phyloP scores from a whole-genome alignment of 2,113 vertebrate species.

The Cynopterus brachyotis region DNA sequence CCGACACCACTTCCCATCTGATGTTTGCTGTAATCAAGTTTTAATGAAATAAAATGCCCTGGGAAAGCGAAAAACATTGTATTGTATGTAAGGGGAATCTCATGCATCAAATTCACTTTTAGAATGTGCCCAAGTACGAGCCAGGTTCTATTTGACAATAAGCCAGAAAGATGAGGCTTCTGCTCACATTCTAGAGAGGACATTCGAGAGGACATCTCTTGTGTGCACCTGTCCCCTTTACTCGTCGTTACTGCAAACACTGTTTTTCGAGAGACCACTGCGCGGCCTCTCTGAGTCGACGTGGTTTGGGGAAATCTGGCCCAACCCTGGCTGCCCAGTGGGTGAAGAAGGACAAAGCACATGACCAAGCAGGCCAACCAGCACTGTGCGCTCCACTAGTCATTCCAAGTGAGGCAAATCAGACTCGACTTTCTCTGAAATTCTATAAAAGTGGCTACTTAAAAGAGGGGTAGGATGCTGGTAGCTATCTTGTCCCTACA shows the following conservation, averaged over 20 bases:
- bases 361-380: neutral
- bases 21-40: neutral
- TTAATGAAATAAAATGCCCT: neutral
- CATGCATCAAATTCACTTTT: neutral
- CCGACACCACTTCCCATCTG: neutral
- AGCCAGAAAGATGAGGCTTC: neutral
- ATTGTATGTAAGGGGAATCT: neutral
- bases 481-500: neutral
- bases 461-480: neutral
- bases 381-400: neutral
- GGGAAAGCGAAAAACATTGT: neutral
- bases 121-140: neutral
- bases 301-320: neutral
- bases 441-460: neutral
- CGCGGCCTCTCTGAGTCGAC: neutral
- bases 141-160: rapidly evolving
- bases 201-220: rapidly evolving
- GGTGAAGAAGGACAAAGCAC: neutral
- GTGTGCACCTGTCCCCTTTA: neutral
- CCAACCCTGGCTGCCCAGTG: neutral
- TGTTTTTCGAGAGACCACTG: neutral
- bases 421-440: neutral
- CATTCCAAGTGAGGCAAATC: neutral
- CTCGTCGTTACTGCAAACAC: neutral
- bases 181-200: rapidly evolving